Conservation (phyloP, 2,113 vertebrate species). For the Galeopterus variegatus region DNA sequence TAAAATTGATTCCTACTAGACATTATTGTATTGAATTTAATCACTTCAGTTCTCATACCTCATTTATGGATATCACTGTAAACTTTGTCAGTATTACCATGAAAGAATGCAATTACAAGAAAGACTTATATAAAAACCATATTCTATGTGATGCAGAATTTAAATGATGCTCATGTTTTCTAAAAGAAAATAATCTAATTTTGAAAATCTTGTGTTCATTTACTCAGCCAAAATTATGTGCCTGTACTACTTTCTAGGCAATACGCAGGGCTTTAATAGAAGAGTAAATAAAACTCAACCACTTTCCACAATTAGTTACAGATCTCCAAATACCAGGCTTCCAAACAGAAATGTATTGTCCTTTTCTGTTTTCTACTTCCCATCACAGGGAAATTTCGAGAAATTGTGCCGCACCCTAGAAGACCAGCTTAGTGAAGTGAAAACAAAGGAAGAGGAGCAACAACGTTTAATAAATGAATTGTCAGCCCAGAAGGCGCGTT, state of each 20-base stretch:
- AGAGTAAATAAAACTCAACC: slow-evolving; percentile 2
- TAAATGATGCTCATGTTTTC: slow-evolving; percentile 19
- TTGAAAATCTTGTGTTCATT: background rate
- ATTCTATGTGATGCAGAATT: background rate
- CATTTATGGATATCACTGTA: slow-evolving; percentile 40
- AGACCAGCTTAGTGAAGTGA: slow-evolving; percentile 92
- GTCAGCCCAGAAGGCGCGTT: slow-evolving; percentile 86
- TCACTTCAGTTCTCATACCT: background rate
- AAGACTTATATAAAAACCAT: background rate
- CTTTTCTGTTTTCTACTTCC: background rate
- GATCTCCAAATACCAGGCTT: background rate
- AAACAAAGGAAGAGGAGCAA: slow-evolving; percentile 92
- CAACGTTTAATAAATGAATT: slow-evolving; percentile 91
- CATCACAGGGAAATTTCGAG: slow-evolving; percentile 90
- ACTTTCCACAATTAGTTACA: background rate
- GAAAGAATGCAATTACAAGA: background rate
- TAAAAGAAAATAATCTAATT: background rate
- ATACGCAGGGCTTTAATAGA: background rate
- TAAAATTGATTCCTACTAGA: background rate
- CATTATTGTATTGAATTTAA: slow-evolving; percentile 18
- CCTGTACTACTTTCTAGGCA: background rate
- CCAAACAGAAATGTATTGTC: background rate
- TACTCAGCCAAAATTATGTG: background rate
- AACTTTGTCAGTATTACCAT: background rate
- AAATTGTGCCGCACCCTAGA: slow-evolving; percentile 91